A percentile compares a stretch with the other conserved stretches of the same genome.
Conservation (phyloP, 2,888 invertebrate species). For the Steinernema scapterisci region DNA sequence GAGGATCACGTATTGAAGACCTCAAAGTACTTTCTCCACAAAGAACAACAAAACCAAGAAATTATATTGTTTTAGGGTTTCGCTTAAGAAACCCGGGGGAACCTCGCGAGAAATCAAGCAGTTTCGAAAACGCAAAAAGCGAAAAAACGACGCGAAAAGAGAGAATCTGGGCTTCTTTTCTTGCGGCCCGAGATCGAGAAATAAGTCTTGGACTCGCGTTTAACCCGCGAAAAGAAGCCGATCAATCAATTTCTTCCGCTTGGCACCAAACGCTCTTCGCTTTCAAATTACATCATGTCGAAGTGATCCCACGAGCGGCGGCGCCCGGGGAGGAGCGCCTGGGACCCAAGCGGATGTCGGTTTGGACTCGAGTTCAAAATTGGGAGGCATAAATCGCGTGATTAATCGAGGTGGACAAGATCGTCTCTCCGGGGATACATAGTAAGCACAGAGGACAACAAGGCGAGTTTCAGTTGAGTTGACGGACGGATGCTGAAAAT, state of each 20-base stretch:
- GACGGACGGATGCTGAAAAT: background rate
- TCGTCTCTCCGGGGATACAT: background rate
- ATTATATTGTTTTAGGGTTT: background rate
- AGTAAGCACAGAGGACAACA: background rate
- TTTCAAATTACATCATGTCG: conserved; percentile 28
- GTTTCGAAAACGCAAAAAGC: background rate
- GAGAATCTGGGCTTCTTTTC: too few species aligned
- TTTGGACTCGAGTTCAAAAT: background rate
- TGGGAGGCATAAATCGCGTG: background rate
- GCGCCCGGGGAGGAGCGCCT: conserved; percentile 14
- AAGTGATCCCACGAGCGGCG: conserved; percentile 5
- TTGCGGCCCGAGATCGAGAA: too few species aligned
- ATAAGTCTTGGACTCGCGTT: background rate
- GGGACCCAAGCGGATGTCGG: background rate
- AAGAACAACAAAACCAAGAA: background rate
- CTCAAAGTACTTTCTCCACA: background rate
- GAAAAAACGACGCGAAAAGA: too few species aligned
- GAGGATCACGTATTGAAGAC: background rate
- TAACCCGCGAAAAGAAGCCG: conserved; percentile 24
- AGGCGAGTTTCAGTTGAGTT: background rate
- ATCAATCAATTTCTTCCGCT: conserved; percentile 21
- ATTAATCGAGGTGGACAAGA: conserved; percentile 15
- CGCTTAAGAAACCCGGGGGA: background rate
- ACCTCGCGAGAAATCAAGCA: background rate
- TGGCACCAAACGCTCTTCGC: conserved; percentile 23